These are phyloP conservation scores for Metacarcinus magister DNA, from an alignment of 2,888 invertebrate species.

Conservation along the genomic window DNA sequence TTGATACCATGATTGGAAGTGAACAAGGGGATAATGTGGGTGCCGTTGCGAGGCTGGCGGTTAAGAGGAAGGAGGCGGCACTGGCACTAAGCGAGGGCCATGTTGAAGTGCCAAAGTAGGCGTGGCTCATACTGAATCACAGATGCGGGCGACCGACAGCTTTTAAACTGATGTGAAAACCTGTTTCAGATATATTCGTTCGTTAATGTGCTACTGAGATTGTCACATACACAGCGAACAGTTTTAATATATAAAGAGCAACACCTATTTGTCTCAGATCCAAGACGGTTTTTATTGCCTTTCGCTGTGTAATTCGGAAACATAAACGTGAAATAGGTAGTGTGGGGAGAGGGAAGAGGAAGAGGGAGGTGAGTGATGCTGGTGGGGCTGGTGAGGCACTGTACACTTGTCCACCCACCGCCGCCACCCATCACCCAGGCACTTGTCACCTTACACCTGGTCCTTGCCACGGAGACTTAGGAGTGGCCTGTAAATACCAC, in stretches of 20 bases:
- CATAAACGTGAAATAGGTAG: not conserved
- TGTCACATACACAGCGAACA: not conserved
- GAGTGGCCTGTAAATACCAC: not conserved
- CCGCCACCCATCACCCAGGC: not conserved
- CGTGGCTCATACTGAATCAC: conserved; percentile 64
- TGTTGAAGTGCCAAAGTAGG: conserved; percentile 67
- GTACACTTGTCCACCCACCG: not conserved
- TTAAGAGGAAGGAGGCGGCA: not conserved
- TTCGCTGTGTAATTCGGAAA: not conserved
- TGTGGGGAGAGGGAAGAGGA: not conserved
- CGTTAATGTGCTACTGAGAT: not conserved
- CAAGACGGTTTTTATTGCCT: conserved; percentile 4
- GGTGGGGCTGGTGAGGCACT: not conserved
- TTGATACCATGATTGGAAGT: not conserved
- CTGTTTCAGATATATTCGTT: not conserved
- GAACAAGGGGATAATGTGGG: not conserved
- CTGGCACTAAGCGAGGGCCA: not conserved
- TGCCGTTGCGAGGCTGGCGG: conserved; percentile 35
- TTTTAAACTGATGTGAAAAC: not conserved
- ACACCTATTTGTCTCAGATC: not conserved
- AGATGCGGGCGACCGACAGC: conserved; percentile 61
- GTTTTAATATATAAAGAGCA: not conserved
- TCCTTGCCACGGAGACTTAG: not conserved
- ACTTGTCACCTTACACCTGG: not conserved
- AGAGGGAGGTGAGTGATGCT: not conserved